phyloP scores from a whole-genome alignment of 2,113 vertebrate genomes.

The Megalops atlanticus region DNA sequence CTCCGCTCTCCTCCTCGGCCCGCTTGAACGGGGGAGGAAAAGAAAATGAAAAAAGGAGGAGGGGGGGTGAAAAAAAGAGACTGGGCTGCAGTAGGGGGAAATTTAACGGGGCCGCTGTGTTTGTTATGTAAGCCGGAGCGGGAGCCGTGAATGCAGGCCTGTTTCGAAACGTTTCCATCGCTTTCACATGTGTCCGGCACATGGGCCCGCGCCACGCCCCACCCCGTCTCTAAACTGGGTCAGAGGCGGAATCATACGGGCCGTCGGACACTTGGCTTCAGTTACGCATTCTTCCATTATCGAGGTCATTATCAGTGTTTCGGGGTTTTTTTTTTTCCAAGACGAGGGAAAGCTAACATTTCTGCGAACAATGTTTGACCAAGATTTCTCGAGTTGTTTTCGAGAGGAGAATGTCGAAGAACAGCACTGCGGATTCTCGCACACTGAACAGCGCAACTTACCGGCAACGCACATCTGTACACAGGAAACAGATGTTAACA shows the following conservation, averaged over 20 bases:
- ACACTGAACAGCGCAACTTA: background rate
- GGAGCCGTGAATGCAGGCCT: conserved; percentile 43
- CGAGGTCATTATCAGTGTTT: background rate
- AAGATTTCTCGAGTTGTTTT: background rate
- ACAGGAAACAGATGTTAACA: background rate
- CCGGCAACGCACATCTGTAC: background rate
- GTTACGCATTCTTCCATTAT: conserved; percentile 62
- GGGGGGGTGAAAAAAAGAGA: background rate
- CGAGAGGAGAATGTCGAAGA: background rate
- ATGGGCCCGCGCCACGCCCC: conserved; percentile 52
- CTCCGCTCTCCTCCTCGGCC: background rate
- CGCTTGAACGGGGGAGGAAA: background rate
- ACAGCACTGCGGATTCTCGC: background rate
- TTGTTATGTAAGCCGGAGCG: conserved; percentile 61
- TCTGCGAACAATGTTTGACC: background rate
- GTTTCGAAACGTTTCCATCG: conserved; percentile 63
- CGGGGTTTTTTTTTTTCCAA: background rate
- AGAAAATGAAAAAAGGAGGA: background rate
- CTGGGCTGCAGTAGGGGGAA: background rate
- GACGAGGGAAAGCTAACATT: background rate
- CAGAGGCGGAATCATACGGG: conserved; percentile 62
- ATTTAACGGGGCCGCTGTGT: conserved; percentile 20
- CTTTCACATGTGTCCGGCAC: conserved; percentile 67
- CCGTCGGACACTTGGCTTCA: conserved; percentile 56
- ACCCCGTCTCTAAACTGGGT: conserved; percentile 60